Evolutionary conservation across 2,888 invertebrate genomes (phyloP).

Genomic region (Nasonovia ribisnigri): DNA sequence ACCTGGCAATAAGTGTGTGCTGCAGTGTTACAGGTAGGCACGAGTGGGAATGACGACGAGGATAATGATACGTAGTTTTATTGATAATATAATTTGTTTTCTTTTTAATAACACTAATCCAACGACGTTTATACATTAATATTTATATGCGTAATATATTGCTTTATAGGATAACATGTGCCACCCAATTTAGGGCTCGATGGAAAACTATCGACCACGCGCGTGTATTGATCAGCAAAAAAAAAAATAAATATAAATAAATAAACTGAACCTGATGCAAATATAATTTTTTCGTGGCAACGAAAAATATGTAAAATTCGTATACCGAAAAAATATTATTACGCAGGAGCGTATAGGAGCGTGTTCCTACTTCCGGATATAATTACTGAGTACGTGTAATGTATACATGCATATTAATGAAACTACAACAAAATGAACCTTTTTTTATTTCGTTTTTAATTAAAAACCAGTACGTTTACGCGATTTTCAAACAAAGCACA

Average conservation of each 20-base stretch:
- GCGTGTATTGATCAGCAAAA: background rate
- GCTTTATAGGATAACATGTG: background rate
- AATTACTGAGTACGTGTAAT: slow-evolving; percentile 56
- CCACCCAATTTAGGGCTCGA: background rate
- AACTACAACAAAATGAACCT: slow-evolving; percentile 27
- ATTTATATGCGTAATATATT: background rate
- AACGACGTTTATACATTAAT: background rate
- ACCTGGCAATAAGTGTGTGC: background rate
- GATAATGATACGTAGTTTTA: background rate
- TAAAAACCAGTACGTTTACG: slow-evolving; percentile 50
- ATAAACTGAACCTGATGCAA: background rate
- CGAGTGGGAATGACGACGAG: background rate
- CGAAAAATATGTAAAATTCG: slow-evolving; percentile 40
- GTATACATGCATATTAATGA: slow-evolving; percentile 50
- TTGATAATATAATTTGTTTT: background rate
- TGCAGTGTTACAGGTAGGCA: background rate
- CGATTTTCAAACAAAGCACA: slow-evolving; percentile 47
- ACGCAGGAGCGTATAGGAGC: slow-evolving; percentile 14
- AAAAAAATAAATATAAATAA: slow-evolving; percentile 6
- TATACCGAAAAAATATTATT: background rate
- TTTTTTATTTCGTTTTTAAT: slow-evolving; percentile 49
- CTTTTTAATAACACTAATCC: background rate
- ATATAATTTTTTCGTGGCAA: background rate
- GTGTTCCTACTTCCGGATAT: slow-evolving; percentile 51
- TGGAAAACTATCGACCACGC: background rate